Evolutionary conservation across 2,888 invertebrate species (phyloP).

Genomic region (Ophion obscuratus): DNA sequence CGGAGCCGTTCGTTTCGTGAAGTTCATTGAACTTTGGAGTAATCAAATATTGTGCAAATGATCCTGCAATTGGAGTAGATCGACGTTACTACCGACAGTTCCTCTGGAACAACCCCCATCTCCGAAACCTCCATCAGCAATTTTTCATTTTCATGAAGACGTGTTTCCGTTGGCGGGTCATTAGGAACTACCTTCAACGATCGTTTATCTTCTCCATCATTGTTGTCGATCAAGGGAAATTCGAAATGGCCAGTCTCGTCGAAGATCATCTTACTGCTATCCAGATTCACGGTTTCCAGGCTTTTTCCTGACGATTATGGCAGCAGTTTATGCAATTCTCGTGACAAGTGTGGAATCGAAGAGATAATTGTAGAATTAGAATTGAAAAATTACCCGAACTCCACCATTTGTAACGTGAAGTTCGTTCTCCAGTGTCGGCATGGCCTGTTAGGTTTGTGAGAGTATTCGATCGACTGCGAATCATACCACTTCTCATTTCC

Average conservation of each 20-base stretch:
- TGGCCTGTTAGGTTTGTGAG: slow-evolving; percentile 10
- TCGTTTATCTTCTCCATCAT: slow-evolving; percentile 24
- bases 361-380: slow-evolving; percentile 4
- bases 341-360: background rate
- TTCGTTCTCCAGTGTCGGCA: background rate
- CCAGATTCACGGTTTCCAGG: slow-evolving; percentile 86
- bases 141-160: slow-evolving; percentile 25
- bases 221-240: slow-evolving; percentile 51
- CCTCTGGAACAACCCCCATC: slow-evolving; percentile 47
- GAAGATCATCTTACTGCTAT: slow-evolving; percentile 87
- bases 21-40: too few species aligned
- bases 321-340: slow-evolving; percentile 24
- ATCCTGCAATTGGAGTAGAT: slow-evolving; percentile 32
- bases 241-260: slow-evolving; percentile 77
- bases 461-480: slow-evolving; percentile 24
- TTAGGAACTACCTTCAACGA: slow-evolving; percentile 21
- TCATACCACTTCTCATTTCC: slow-evolving; percentile 18
- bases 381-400: slow-evolving; percentile 61
- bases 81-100: slow-evolving; percentile 60
- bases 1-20: background rate
- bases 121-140: slow-evolving; percentile 37
- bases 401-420: slow-evolving; percentile 63
- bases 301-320: slow-evolving; percentile 70
- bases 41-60: too few species aligned
- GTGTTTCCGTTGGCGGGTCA: slow-evolving; percentile 4